Conservation (phyloP, 2,888 invertebrate species). For the Idaea straminata region DNA sequence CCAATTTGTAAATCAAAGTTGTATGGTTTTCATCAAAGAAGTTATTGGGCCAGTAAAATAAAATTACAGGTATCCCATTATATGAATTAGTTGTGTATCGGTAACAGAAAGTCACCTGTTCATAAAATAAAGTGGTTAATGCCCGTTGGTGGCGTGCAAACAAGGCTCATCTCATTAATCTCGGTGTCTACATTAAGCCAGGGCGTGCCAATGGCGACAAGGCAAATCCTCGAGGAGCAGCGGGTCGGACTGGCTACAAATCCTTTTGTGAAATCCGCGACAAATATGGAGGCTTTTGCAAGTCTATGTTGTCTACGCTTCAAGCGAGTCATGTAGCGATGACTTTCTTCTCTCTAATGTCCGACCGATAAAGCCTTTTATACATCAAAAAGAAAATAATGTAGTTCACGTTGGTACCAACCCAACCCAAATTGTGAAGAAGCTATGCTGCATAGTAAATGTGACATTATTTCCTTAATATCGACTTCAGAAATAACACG, state of each 20-base stretch:
- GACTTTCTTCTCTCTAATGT: slow-evolving; percentile 11
- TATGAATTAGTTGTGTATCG: slow-evolving; percentile 24
- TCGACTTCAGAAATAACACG: slow-evolving; percentile 2
- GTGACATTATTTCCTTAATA: background rate
- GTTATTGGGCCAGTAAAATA: background rate
- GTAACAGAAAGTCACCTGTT: slow-evolving; percentile 36
- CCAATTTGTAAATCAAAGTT: slow-evolving; percentile 22
- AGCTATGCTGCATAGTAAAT: background rate
- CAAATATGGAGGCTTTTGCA: slow-evolving; percentile 53
- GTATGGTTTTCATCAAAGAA: slow-evolving; percentile 27
- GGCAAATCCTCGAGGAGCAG: slow-evolving; percentile 61
- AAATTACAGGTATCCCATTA: background rate
- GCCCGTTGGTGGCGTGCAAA: slow-evolving; percentile 35
- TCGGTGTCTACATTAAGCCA: slow-evolving; percentile 71
- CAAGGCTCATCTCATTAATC: slow-evolving; percentile 71
- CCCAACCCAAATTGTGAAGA: background rate
- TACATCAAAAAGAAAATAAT: background rate
- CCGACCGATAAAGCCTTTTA: background rate
- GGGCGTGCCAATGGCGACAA: slow-evolving; percentile 72
- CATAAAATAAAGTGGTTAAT: slow-evolving; percentile 39
- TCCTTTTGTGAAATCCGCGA: slow-evolving; percentile 65
- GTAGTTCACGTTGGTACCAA: background rate
- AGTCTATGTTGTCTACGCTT: slow-evolving; percentile 29
- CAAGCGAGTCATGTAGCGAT: slow-evolving; percentile 11
- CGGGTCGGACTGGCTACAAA: slow-evolving; percentile 54